Base-by-base conservation (phyloP, 2,113 vertebrate genomes). In the Ornithorhynchus anatinus region DNA sequence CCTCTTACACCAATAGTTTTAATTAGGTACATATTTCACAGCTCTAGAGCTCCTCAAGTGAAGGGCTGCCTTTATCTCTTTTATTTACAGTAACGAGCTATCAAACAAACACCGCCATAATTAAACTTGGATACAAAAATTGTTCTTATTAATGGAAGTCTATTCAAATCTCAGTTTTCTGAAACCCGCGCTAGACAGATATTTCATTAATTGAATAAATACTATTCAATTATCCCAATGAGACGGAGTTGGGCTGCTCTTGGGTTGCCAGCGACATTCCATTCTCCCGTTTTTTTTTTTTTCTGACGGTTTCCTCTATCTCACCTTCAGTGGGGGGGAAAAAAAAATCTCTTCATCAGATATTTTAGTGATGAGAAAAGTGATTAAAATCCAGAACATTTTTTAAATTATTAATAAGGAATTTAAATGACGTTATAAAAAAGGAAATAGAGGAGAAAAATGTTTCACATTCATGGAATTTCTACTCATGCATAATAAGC, bases 21-120 rank as follows among this genome's bases (percentile, higher is more conserved):
- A 99, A 99, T 99, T 98, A 96, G 95, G 93, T 95, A 94, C 96
- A 97, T 99, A 97, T 97, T 98, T 99, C 96, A 99, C 94, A 95
- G 92, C 94, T 93, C 91, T 92, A 84, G 86, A 94, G 92, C 94
- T 93, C 94, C 95, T 96, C 91, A 59, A 94, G 90, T 94, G 93
- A 96, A 96, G 94, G 91, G 92, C 92, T 93, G 88, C 92, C 95
- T 94, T 94, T 95, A 95, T 92, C 92, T 89, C 88, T 90, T 94
- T 93, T 96, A 96, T 99, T 96, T 95, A 95, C 94, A 93, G 92
- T 93, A 94, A 93, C 92, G 92, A 89, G 90, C 92, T 87, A 91
- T 92, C 91, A 93, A 89, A 92, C 86, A 91, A 92, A 92, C 86
- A 91, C 82, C 73, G 78, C 85, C 86, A 84, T 93, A 92, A 94